Conservation (phyloP, 2,113 vertebrate species). For the Platysteira castanea region DNA sequence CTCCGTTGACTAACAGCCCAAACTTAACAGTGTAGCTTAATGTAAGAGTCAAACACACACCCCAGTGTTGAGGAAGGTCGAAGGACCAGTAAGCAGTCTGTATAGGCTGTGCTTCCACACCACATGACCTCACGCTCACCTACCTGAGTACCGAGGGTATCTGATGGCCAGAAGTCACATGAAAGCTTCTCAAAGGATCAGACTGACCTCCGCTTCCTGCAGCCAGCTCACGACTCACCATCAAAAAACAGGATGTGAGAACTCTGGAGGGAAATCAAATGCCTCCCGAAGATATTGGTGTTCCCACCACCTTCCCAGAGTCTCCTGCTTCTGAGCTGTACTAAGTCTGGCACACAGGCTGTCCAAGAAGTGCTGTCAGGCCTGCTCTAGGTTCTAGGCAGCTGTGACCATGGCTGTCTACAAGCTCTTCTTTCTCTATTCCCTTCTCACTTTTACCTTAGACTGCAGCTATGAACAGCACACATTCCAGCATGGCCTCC, state of each 20-base stretch:
- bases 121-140: not conserved
- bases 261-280: not conserved
- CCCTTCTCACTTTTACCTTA: not conserved
- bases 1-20: not conserved
- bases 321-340: not conserved
- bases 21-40: not conserved
- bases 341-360: not conserved
- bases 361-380: not conserved
- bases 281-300: not conserved
- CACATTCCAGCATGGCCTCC: fast-evolving
- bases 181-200: not conserved
- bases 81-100: not conserved
- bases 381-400: not conserved
- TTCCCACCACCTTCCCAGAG: not conserved
- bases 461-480: not conserved
- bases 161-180: not conserved
- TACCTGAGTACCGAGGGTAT: not conserved
- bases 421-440: not conserved
- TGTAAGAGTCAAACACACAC: not conserved
- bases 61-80: not conserved
- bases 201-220: not conserved
- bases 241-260: not conserved
- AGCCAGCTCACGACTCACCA: fast-evolving
- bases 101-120: not conserved
- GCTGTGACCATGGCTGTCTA: not conserved